Percentiles rank a stretch among this genome's conserved stretches.
These are phyloP conservation scores for Epinephelus cyanopodus DNA, from an alignment of 2,113 vertebrate species.

Conservation along the genomic window DNA sequence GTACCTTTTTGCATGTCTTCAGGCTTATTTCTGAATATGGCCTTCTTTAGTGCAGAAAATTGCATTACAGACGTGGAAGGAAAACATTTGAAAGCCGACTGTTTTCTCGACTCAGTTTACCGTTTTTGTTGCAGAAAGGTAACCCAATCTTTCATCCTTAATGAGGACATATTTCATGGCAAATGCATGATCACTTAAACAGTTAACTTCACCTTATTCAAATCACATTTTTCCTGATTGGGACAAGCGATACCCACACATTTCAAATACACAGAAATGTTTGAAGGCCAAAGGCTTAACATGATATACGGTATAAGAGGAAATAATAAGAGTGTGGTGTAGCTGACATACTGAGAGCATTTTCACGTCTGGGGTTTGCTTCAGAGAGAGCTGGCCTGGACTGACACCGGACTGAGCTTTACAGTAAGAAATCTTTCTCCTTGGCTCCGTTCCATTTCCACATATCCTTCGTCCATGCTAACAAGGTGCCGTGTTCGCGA, in stretches of 20 bases:
- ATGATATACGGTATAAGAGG: slow-evolving; percentile 66
- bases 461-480: slow-evolving; percentile 58
- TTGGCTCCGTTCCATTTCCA: slow-evolving; percentile 51
- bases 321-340: slow-evolving; percentile 63
- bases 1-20: slow-evolving; percentile 62
- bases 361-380: slow-evolving; percentile 70
- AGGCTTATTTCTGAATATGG: slow-evolving; percentile 70
- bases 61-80: slow-evolving; percentile 72
- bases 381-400: slow-evolving; percentile 46
- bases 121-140: slow-evolving; percentile 65
- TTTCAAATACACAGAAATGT: slow-evolving; percentile 60
- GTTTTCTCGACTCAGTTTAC: slow-evolving; percentile 73
- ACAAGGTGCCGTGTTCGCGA: slow-evolving; percentile 63
- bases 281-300: slow-evolving; percentile 72
- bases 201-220: slow-evolving; percentile 80
- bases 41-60: slow-evolving; percentile 78
- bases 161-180: slow-evolving; percentile 83
- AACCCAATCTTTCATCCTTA: slow-evolving; percentile 81
- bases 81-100: slow-evolving; percentile 61
- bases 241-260: slow-evolving; percentile 68
- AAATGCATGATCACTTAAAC: slow-evolving; percentile 84
- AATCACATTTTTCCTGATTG: slow-evolving; percentile 79
- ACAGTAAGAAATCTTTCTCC: slow-evolving; percentile 36
- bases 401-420: slow-evolving; percentile 43
- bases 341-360: slow-evolving; percentile 62